Evolutionary conservation across 2,113 vertebrate genomes (phyloP).

Genomic region (Leiothrix lutea): DNA sequence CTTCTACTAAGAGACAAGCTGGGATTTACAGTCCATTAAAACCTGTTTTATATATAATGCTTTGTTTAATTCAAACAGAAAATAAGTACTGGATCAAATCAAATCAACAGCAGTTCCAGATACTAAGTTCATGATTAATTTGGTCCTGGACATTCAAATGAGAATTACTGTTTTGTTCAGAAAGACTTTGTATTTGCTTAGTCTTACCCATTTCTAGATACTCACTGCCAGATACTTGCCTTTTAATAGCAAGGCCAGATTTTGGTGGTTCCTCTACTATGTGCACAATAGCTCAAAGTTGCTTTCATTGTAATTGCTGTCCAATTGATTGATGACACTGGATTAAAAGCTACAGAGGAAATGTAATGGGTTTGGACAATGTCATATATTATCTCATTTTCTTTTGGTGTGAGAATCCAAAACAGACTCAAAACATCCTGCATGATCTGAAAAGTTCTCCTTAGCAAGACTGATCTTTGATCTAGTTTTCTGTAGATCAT

Average conservation of each 20-base stretch:
- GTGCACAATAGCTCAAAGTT: neutral
- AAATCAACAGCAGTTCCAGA: neutral
- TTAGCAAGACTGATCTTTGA: neutral
- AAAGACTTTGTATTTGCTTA: neutral
- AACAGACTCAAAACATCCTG: neutral
- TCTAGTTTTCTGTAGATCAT: neutral
- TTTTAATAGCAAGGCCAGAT: neutral
- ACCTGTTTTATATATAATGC: neutral
- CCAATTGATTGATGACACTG: neutral
- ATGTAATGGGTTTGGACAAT: neutral
- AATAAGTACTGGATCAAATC: neutral
- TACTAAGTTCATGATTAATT: neutral
- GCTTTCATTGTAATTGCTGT: constrained; percentile 1
- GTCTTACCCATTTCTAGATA: neutral
- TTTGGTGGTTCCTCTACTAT: neutral
- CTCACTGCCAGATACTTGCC: neutral
- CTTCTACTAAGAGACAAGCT: neutral
- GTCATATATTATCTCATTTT: neutral
- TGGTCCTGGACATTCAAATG: neutral
- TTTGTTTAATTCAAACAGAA: neutral
- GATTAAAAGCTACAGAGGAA: constrained; percentile 21
- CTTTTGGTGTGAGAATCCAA: neutral
- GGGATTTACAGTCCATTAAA: neutral
- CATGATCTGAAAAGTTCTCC: neutral
- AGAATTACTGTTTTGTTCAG: neutral